Percentiles rank a stretch among this genome's conserved stretches.
Conservation (phyloP, 2,888 invertebrate genomes). For the Drosophila eohydei region DNA sequence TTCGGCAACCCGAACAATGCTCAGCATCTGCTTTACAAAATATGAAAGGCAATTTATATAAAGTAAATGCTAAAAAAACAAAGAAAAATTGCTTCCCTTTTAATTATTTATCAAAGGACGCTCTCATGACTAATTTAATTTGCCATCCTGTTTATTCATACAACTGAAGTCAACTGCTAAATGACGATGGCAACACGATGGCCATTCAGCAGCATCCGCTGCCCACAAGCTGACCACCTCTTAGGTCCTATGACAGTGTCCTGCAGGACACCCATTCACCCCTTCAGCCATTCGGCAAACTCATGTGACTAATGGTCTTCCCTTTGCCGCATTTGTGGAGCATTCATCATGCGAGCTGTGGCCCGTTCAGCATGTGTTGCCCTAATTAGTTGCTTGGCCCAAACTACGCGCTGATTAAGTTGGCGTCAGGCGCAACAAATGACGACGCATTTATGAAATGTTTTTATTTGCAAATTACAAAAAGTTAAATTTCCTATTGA, state of each 20-base stretch:
- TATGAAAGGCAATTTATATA: not conserved
- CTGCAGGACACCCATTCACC: not conserved
- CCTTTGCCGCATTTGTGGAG: constrained; percentile 51
- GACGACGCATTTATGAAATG: constrained; percentile 47
- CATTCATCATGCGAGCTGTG: constrained; percentile 60
- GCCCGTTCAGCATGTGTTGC: constrained; percentile 64
- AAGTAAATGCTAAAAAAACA: not conserved
- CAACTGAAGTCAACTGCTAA: constrained; percentile 16
- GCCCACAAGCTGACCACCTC: constrained; percentile 20
- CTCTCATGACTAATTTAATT: constrained; percentile 28
- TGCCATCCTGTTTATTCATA: constrained; percentile 19
- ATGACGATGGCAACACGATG: constrained; percentile 11
- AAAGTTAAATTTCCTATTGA: constrained; percentile 41
- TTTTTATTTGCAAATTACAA: constrained; percentile 32
- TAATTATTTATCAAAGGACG: constrained; percentile 15
- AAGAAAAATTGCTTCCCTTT: not conserved
- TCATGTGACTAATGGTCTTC: constrained; percentile 63
- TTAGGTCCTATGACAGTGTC: constrained; percentile 13
- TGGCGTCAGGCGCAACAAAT: constrained; percentile 42
- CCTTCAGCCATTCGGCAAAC: constrained; percentile 19
- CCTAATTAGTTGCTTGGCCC: constrained; percentile 60
- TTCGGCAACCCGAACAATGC: not conserved
- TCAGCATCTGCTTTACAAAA: not conserved
- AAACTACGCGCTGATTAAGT: constrained; percentile 54
- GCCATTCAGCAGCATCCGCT: constrained; percentile 27